phyloP scores from a whole-genome alignment of 1,140 invertebrate species.

The Phymastichus coffea region DNA sequence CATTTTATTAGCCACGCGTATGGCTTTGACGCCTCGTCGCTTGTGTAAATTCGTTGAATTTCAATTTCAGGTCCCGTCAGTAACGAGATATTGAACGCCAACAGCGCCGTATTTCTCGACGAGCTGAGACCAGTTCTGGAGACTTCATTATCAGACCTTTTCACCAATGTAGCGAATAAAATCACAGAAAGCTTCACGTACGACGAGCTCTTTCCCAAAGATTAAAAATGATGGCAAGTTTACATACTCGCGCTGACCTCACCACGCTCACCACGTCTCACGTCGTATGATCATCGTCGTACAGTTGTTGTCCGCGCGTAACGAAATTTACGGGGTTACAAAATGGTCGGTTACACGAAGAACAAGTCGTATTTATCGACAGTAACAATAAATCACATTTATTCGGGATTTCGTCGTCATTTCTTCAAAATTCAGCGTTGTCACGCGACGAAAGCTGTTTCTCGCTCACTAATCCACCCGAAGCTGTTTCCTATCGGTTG shows the following conservation, averaged over 20 bases:
- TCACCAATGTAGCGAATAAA: constrained; percentile 68
- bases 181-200: constrained; percentile 69
- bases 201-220: constrained; percentile 65
- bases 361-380: not conserved
- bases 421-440: constrained; percentile 1
- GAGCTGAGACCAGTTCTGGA: constrained; percentile 68
- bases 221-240: too few relatives aligned
- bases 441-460: not conserved
- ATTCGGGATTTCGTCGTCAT: constrained; percentile 7
- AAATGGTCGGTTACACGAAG: too few relatives aligned
- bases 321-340: too few relatives aligned
- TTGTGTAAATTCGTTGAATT: constrained; percentile 1
- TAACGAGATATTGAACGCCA: constrained; percentile 60
- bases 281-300: too few relatives aligned
- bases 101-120: constrained; percentile 63
- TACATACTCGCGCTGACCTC: too few relatives aligned
- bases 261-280: too few relatives aligned
- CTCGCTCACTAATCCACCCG: not conserved
- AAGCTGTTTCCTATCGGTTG: not conserved
- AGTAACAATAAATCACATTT: constrained; percentile 21
- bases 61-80: constrained; percentile 44
- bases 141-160: constrained; percentile 62
- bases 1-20: too few relatives aligned
- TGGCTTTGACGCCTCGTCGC: too few relatives aligned
- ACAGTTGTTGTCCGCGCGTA: too few relatives aligned